phyloP scores from a whole-genome alignment of 2,888 invertebrate genomes.

The Acanthosoma haemorrhoidale region DNA sequence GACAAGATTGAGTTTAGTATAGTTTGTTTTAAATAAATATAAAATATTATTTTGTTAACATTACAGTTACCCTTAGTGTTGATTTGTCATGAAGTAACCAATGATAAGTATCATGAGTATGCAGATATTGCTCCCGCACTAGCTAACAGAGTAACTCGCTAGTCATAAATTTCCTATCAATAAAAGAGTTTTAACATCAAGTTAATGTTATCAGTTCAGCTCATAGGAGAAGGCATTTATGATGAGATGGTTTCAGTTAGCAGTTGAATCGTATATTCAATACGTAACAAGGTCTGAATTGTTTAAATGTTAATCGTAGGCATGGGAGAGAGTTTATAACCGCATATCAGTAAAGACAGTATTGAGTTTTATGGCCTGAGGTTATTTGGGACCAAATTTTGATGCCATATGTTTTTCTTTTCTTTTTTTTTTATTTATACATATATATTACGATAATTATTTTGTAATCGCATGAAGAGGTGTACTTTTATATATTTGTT shows the following conservation, averaged over 20 bases:
- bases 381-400: constrained; percentile 25
- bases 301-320: constrained; percentile 1
- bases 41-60: too few relatives aligned
- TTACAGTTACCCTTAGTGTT: too few relatives aligned
- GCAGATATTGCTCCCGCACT: too few relatives aligned
- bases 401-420: constrained; percentile 20
- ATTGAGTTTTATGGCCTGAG: neutral
- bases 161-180: neutral
- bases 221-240: neutral
- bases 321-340: constrained; percentile 11
- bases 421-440: neutral
- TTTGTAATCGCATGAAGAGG: neutral
- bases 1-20: too few relatives aligned
- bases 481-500: neutral
- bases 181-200: neutral
- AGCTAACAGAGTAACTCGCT: neutral
- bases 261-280: neutral
- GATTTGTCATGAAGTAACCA: too few relatives aligned
- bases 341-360: neutral
- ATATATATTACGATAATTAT: neutral
- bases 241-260: neutral
- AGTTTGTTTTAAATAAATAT: too few relatives aligned
- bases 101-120: too few relatives aligned
- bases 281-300: neutral
- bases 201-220: neutral